Evolutionary conservation across 2,888 invertebrate genomes (phyloP), one percentile per base, ranked within the genome.

Genomic region (Mantis religiosa): DNA sequence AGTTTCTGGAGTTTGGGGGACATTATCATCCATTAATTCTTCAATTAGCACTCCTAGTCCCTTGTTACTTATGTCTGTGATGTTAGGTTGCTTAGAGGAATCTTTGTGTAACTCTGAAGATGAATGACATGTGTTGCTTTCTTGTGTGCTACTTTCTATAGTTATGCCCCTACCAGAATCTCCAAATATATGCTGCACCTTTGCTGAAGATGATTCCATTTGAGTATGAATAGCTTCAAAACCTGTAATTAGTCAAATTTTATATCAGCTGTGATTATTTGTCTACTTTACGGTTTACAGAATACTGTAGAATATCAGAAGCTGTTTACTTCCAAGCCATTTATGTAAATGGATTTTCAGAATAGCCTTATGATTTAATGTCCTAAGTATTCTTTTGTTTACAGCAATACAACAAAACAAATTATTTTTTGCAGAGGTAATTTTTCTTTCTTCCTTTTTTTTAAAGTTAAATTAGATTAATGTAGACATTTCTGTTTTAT

Each of bases 141-240:
- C 54, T 71, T 71, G 54, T 71, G 54, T 71, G 20, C 54, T 71
- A 20, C 54, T 71, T 71, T 71, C 54, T 71, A 71, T 15, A 71
- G 20, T 25, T 71, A 2, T 25, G 0, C 54, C 54, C 54, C 54
- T 20, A 71, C 2, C 20, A 20, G 20, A 20, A 20, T 71, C 54
- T 71, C 25, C 54, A 71, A 71, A 20, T 20, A 20, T 71, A 71
- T 71, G 54, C 15, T 15, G 20, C 54, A 95, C 94, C 90, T 95
- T 94, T 85, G 94, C 95, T 88, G 95, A 94, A 88, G 94, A 95
- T 94, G 95, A 95, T 94, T 95, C 95, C 94, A 95, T 95, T 93
- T 95, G 94, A 91, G 95, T 94, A 93, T 95, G 95, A 91, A 95
- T 94, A 94, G 95, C 95, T 91, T 95, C 95, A 91, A 95, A 95